These are phyloP conservation scores for Malachius bipustulatus DNA, from an alignment of 2,888 invertebrate species.

Conservation along the genomic window DNA sequence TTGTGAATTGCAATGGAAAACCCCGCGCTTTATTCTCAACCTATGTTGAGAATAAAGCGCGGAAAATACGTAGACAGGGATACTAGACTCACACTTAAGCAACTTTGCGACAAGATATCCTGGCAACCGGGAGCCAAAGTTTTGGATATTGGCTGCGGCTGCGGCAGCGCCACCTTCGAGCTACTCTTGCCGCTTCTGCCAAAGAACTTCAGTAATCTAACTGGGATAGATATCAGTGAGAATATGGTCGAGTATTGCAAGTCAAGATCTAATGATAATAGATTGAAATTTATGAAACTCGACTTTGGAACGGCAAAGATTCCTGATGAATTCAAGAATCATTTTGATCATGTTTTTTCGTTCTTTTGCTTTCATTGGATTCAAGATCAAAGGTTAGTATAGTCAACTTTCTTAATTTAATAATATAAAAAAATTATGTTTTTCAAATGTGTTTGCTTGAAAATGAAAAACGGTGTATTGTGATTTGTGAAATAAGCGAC, in stretches of 20 bases:
- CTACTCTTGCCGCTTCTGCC: conserved; percentile 45
- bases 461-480: too few species aligned
- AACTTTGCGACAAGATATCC: too few species aligned
- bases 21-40: too few species aligned
- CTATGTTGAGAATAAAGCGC: too few species aligned
- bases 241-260: conserved; percentile 53
- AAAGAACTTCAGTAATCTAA: conserved; percentile 34
- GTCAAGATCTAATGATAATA: conserved; percentile 36
- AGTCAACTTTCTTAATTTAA: conserved; percentile 15
- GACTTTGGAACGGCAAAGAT: conserved; percentile 43
- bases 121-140: too few species aligned
- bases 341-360: conserved; percentile 53
- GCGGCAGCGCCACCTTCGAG: conserved; percentile 49
- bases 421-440: too few species aligned
- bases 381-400: conserved; percentile 48
- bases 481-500: too few species aligned
- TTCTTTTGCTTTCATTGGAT: conserved; percentile 67
- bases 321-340: conserved; percentile 35
- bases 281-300: conserved; percentile 37
- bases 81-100: too few species aligned
- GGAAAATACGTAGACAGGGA: too few species aligned
- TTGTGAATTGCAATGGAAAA: too few species aligned
- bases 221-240: conserved; percentile 53
- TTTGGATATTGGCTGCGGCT: conserved; percentile 55
- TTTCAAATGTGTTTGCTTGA: too few species aligned